Conservation (phyloP, 2,888 invertebrate genomes). For the Pegoplata infirma region DNA sequence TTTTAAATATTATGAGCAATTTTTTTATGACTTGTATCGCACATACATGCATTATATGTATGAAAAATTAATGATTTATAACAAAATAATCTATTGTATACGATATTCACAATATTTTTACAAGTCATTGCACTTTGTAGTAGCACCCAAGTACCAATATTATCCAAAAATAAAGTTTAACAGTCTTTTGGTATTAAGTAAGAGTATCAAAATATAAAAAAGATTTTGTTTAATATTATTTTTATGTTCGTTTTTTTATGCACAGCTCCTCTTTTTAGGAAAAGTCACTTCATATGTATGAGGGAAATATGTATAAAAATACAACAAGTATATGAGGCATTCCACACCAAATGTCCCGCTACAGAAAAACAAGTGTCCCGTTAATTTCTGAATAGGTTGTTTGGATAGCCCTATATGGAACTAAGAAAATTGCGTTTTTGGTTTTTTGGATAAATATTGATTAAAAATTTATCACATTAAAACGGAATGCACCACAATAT, state of each 20-base stretch:
- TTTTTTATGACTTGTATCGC: background rate
- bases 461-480: too few relatives aligned
- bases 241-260: background rate
- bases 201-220: background rate
- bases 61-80: conserved; percentile 59
- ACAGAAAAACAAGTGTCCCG: too few relatives aligned
- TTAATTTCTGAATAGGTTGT: too few relatives aligned
- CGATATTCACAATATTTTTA: conserved; percentile 34
- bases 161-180: conserved; percentile 29
- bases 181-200: conserved; percentile 31
- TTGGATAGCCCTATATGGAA: too few relatives aligned
- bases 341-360: too few relatives aligned
- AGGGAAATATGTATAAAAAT: background rate
- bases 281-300: conserved; percentile 8
- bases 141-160: background rate
- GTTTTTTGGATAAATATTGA: too few relatives aligned
- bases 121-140: conserved; percentile 59
- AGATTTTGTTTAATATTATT: background rate
- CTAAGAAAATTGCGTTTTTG: too few relatives aligned
- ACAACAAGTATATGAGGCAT: too few relatives aligned
- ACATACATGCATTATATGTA: too few relatives aligned
- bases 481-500: too few relatives aligned
- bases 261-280: background rate
- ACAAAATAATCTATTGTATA: conserved; percentile 44
- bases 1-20: background rate